A percentile compares a stretch with the other conserved stretches of the same genome.
Evolutionary conservation across 2,888 invertebrate species (phyloP).

Genomic region (Podabrus alpinus): DNA sequence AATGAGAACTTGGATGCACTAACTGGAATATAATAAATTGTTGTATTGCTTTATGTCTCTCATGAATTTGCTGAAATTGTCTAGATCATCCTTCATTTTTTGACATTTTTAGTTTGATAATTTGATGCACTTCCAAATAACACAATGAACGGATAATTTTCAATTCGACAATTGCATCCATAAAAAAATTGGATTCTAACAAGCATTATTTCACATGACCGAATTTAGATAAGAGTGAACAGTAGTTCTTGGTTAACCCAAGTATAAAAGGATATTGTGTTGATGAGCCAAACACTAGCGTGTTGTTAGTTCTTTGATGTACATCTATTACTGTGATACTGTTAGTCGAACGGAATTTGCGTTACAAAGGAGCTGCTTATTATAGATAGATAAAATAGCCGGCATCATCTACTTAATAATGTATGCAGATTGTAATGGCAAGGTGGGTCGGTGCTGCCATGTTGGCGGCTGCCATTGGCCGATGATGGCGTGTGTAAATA

Average conservation of each 20-base stretch:
- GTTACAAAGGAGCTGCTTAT: conserved; percentile 14
- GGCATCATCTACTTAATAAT: conserved; percentile 25
- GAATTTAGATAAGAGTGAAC: background rate
- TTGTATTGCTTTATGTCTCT: no score
- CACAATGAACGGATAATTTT: no score
- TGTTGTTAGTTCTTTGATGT: conserved; percentile 2
- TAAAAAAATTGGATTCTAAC: background rate
- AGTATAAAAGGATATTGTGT: background rate
- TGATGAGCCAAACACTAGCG: background rate
- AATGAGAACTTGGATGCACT: background rate
- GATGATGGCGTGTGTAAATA: conserved; percentile 35
- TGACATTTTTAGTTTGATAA: no score
- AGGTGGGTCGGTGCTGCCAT: conserved; percentile 44
- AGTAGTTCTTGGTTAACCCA: background rate
- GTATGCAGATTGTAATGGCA: conserved; percentile 33
- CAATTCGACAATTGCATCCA: no score
- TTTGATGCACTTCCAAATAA: background rate
- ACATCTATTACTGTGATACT: conserved; percentile 1
- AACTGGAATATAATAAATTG: background rate
- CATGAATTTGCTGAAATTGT: no score
- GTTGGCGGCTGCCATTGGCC: conserved; percentile 43
- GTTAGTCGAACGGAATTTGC: conserved; percentile 11
- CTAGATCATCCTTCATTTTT: no score
- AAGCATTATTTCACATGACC: background rate
- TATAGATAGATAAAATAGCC: conserved; percentile 22